Conservation (phyloP, 2,888 invertebrate genomes). For the Eupithecia tripunctaria region DNA sequence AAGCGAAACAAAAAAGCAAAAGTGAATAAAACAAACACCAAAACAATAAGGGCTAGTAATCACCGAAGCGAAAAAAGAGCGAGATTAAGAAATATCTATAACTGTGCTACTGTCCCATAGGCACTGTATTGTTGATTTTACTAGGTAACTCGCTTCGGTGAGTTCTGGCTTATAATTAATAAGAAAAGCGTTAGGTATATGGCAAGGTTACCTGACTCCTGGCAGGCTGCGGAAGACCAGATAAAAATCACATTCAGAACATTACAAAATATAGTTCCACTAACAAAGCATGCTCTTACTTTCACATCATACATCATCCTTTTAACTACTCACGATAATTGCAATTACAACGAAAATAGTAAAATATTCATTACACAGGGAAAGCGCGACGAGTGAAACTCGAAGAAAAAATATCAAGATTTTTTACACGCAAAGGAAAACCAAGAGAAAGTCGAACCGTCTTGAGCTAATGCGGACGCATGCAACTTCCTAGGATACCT, state of each 20-base stretch:
- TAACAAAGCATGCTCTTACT: slow-evolving; percentile 72
- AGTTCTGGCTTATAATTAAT: slow-evolving; percentile 28
- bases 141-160: slow-evolving; percentile 7
- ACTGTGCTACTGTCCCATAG: not conserved
- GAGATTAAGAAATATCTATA: not conserved
- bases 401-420: slow-evolving; percentile 77
- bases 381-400: slow-evolving; percentile 78
- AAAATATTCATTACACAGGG: slow-evolving; percentile 75
- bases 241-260: slow-evolving; percentile 84
- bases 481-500: slow-evolving; percentile 53
- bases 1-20: slow-evolving; percentile 41
- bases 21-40: slow-evolving; percentile 42
- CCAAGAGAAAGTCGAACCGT: slow-evolving; percentile 65
- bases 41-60: slow-evolving; percentile 15
- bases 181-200: slow-evolving; percentile 51
- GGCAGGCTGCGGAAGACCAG: slow-evolving; percentile 85
- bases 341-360: slow-evolving; percentile 72
- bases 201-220: slow-evolving; percentile 80
- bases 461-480: slow-evolving; percentile 43
- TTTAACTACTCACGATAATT: slow-evolving; percentile 67
- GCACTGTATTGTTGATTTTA: slow-evolving; percentile 14
- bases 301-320: slow-evolving; percentile 58
- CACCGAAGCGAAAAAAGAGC: slow-evolving; percentile 6
- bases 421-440: slow-evolving; percentile 82
- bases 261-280: slow-evolving; percentile 77